Percentiles rank a stretch among this genome's conserved stretches.
Evolutionary conservation across 2,113 vertebrate species (phyloP).

Genomic region (Merops nubicus): DNA sequence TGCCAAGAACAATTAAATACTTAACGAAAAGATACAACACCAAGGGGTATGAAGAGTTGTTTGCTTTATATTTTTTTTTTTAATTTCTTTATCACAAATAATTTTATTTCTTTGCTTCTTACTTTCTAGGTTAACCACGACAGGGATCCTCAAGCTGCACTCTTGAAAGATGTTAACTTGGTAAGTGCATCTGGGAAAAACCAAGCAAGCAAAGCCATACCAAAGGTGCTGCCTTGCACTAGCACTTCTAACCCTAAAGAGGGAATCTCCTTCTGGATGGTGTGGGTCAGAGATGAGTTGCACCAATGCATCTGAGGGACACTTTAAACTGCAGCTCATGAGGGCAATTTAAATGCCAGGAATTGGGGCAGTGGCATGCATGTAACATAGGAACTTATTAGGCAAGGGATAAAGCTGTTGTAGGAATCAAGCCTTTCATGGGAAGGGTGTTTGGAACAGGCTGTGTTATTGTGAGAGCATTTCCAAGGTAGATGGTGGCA

Average conservation of each 20-base stretch:
- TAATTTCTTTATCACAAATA: not conserved
- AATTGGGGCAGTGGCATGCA: not conserved
- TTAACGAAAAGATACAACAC: not conserved
- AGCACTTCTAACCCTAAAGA: not conserved
- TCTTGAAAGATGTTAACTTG: not conserved
- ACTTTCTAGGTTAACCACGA: not conserved
- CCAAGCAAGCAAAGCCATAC: not conserved
- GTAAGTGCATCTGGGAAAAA: not conserved
- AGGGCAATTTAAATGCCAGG: not conserved
- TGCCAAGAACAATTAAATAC: not conserved
- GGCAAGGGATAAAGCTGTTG: not conserved
- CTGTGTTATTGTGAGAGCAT: not conserved
- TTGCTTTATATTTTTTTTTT: not conserved
- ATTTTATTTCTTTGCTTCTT: not conserved
- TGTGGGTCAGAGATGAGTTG: not conserved
- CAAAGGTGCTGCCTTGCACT: not conserved
- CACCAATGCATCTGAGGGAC: not conserved
- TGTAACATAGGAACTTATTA: not conserved
- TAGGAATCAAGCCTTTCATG: not conserved
- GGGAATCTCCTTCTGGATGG: not conserved
- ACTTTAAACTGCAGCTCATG: not conserved
- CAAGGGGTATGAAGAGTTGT: not conserved
- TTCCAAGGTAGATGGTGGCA: not conserved
- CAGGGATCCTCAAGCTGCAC: not conserved
- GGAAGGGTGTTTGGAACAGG: not conserved